Percentiles rank a stretch among this genome's conserved stretches.
phyloP scores from a whole-genome alignment of 2,113 vertebrate genomes.

The Podarcis raffonei region DNA sequence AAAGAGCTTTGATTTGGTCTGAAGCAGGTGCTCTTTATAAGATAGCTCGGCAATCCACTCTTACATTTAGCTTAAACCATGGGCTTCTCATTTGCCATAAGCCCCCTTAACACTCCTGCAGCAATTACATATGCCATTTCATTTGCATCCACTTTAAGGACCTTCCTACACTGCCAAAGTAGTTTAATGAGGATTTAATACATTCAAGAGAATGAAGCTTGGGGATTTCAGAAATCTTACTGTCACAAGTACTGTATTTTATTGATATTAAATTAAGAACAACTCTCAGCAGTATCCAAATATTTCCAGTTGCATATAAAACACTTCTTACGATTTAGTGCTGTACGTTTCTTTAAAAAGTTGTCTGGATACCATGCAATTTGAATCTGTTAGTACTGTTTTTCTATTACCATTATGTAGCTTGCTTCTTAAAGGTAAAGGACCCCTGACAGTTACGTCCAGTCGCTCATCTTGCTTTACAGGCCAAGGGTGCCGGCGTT shows the following conservation, averaged over 20 bases:
- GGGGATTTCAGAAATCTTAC: neutral
- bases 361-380: neutral
- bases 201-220: neutral
- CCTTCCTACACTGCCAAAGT: neutral
- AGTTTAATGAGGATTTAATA: conserved; percentile 27
- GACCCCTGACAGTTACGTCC: too few relatives aligned
- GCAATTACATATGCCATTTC: neutral
- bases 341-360: neutral
- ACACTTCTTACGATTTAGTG: neutral
- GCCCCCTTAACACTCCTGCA: neutral
- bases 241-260: conserved; percentile 15
- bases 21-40: conserved; percentile 11
- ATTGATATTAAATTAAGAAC: conserved; percentile 20
- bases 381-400: neutral
- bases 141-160: conserved; percentile 19
- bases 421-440: too few relatives aligned
- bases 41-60: neutral
- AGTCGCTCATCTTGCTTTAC: too few relatives aligned
- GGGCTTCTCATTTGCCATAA: conserved; percentile 11
- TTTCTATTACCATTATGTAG: neutral
- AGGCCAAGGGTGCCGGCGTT: too few relatives aligned
- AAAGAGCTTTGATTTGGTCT: conserved; percentile 25
- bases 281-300: conserved; percentile 11
- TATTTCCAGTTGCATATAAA: conserved; percentile 2
- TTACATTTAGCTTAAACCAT: neutral